Evolutionary conservation across 2,888 invertebrate species (phyloP).

Genomic region (Prosopocoilus inquinatus): DNA sequence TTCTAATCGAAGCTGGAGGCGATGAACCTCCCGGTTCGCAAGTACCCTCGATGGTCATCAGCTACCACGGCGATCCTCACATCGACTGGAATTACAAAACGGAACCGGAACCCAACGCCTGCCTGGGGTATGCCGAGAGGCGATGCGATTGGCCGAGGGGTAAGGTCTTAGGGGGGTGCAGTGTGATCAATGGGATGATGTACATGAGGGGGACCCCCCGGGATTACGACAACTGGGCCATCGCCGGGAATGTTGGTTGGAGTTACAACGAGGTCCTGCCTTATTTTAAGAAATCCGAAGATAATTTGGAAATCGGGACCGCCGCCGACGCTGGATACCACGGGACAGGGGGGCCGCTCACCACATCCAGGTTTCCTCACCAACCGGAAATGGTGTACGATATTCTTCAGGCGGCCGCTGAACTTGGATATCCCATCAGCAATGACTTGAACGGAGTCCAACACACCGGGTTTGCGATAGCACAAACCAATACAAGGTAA

Average conservation of each 20-base stretch:
- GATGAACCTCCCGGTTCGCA: constrained; percentile 65
- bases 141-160: constrained; percentile 68
- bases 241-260: constrained; percentile 73
- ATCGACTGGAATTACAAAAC: constrained; percentile 71
- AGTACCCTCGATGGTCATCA: constrained; percentile 65
- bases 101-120: constrained; percentile 62
- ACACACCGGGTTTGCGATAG: constrained; percentile 63
- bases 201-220: constrained; percentile 73
- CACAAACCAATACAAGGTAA: constrained; percentile 63
- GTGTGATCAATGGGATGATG: constrained; percentile 80
- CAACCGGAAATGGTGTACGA: constrained; percentile 62
- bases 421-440: constrained; percentile 61
- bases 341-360: constrained; percentile 60
- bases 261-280: constrained; percentile 74
- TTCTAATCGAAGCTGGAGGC: constrained; percentile 69
- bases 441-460: constrained; percentile 65
- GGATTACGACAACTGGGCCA: constrained; percentile 75
- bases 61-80: constrained; percentile 59
- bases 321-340: constrained; percentile 62
- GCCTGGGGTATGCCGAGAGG: constrained; percentile 55
- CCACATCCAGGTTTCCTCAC: constrained; percentile 60
- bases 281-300: constrained; percentile 67
- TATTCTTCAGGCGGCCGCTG: constrained; percentile 60
- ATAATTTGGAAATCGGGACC: constrained; percentile 62
- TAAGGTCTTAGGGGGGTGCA: constrained; percentile 68